Percentiles rank a stretch among this genome's conserved stretches.
phyloP scores from a whole-genome alignment of 2,797 vertebrate species.

The Gastrophryne carolinensis region DNA sequence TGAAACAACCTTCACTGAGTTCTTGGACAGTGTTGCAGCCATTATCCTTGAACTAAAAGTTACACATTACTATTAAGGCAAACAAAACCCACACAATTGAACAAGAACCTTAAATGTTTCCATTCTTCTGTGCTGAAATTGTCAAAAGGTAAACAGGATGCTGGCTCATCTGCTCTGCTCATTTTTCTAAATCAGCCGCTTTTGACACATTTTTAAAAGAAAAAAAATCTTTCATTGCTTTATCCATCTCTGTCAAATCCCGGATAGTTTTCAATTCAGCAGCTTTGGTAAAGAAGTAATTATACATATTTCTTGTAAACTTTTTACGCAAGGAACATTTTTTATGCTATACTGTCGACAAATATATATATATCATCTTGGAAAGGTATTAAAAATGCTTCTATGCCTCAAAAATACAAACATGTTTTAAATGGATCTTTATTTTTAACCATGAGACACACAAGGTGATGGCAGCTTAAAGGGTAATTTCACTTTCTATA shows the following conservation, averaged over 20 bases:
- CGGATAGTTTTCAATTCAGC: constrained; percentile 15
- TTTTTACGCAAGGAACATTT: constrained; percentile 6
- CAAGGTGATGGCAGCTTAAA: too few relatives aligned
- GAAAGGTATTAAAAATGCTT: background rate
- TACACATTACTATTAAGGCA: background rate
- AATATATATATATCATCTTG: background rate
- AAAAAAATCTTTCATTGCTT: constrained; percentile 27
- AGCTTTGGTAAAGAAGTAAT: constrained; percentile 26
- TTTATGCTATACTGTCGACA: background rate
- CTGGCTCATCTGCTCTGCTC: constrained; percentile 24
- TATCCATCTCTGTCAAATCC: constrained; percentile 24
- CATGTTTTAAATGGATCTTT: too few relatives aligned
- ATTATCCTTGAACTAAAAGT: background rate
- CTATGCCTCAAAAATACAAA: too few relatives aligned
- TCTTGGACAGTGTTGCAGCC: too few relatives aligned
- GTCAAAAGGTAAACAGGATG: constrained; percentile 19
- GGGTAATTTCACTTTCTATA: too few relatives aligned
- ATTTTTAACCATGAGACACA: too few relatives aligned
- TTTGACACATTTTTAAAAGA: constrained; percentile 35
- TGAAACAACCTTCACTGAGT: too few relatives aligned
- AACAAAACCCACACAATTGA: constrained; percentile 6
- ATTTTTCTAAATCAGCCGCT: constrained; percentile 37
- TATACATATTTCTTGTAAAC: constrained; percentile 26
- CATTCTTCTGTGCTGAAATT: constrained; percentile 17
- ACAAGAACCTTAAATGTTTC: constrained; percentile 14